Evolutionary conservation across 2,113 vertebrate species (phyloP).

Genomic region (Indicator indicator): DNA sequence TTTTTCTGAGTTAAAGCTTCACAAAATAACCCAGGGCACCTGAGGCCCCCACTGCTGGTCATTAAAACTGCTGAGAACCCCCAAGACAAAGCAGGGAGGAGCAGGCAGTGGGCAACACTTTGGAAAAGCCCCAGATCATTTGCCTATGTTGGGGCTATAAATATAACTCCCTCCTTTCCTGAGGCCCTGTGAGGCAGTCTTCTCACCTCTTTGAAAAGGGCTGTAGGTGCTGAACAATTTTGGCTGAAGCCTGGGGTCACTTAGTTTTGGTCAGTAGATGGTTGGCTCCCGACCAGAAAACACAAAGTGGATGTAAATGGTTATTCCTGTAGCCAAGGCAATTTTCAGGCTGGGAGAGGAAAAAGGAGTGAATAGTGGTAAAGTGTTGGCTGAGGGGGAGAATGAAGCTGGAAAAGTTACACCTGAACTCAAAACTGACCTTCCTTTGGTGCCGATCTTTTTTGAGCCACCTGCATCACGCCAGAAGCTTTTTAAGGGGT

Average conservation of each 20-base stretch:
- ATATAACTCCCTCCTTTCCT: neutral
- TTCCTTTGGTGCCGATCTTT: neutral
- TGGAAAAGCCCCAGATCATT: neutral
- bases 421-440: neutral
- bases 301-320: neutral
- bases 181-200: neutral
- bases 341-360: neutral
- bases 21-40: neutral
- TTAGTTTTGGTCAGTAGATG: neutral
- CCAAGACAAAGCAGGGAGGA: neutral
- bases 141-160: neutral
- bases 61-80: neutral
- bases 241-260: neutral
- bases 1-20: neutral
- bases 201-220: neutral
- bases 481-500: neutral
- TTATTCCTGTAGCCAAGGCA: neutral
- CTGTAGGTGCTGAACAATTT: neutral
- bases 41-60: neutral
- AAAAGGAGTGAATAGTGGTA: neutral
- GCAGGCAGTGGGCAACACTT: neutral
- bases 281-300: neutral
- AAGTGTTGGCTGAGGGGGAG: neutral
- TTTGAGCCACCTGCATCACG: neutral
- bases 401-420: neutral